Conservation (phyloP, 2,113 vertebrate genomes). For the Stictonetta naevosa region DNA sequence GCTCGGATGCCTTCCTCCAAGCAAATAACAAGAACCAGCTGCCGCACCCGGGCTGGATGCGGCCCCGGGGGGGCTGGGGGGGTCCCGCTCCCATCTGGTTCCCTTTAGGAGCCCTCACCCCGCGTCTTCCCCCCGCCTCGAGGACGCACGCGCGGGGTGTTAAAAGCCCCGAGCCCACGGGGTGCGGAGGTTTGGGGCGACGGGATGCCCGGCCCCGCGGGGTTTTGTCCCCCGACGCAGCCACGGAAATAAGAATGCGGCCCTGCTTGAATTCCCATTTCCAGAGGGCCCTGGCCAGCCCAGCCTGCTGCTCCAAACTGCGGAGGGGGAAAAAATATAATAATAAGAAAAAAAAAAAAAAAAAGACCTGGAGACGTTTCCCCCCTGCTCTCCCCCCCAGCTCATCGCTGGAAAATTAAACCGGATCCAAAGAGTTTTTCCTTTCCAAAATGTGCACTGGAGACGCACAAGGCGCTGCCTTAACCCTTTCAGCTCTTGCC, state of each 20-base stretch:
- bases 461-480: neutral
- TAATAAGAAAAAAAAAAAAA: neutral
- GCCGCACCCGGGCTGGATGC: neutral
- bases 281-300: neutral
- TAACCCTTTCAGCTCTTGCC: constrained; percentile 22
- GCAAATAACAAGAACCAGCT: neutral
- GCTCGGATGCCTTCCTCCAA: neutral
- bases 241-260: too few species aligned
- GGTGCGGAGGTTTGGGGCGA: too few species aligned
- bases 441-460: constrained; percentile 46
- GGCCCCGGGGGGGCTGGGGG: too few species aligned
- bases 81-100: too few species aligned
- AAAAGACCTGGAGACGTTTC: neutral
- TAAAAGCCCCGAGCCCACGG: too few species aligned
- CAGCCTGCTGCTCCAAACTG: neutral
- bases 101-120: too few species aligned
- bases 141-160: too few species aligned
- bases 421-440: constrained; percentile 57
- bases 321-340: neutral
- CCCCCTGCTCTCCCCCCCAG: constrained; percentile 25
- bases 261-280: neutral
- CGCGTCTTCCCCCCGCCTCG: too few species aligned
- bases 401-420: constrained; percentile 57
- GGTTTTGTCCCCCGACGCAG: too few species aligned
- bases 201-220: too few species aligned